Base-by-base conservation (phyloP, 2,888 invertebrate species). In the Torymus auratus region DNA sequence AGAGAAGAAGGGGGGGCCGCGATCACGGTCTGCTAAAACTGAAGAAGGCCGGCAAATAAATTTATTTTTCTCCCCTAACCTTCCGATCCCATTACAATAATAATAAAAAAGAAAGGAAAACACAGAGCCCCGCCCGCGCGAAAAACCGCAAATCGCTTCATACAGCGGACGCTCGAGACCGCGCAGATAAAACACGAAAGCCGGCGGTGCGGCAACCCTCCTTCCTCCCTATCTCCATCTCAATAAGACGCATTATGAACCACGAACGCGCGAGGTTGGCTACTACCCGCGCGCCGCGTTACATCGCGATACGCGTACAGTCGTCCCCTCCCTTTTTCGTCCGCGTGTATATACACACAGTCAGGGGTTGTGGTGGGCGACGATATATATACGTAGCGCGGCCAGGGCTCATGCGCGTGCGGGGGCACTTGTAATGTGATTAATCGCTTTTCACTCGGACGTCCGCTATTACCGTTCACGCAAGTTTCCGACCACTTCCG, bases 381-480 rank as follows among this genome's bases (percentile, higher is more conserved):
- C 41, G 5, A 41, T 41, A 41, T 28, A 28, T 28, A 28, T 41
- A 41, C 7, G 41, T 41, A 41, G 41, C 5, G 7, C 7, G 41
- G 41, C 41, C 1, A 7, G 28, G 41, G 41, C 7, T 41, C 7
- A 41, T 41, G 50, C 28, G 58, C 17, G 55, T 64, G 50, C 10
- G 41, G 5, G 28, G n/a, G 7, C 28, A 14, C 55, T 61, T 71
- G n/a, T 69, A 78, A 74, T 56, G 58, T 81, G 74, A 78, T 78
- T 78, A 81, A 78, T 81, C 73, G 73, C 64, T 74, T 78, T 74
- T 74, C 69, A 62, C 73, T 81, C 73, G 69, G 74, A 74, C 20
- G 53, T 64, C 67, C 73, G 73, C 73, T 74, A 65, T 81, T 80
- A 76, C 71, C 77, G 61, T 56, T 68, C 65, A 76, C 71, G 64